Evolutionary conservation across 2,113 vertebrate species (phyloP).

Genomic region (Ctenomys sociabilis): DNA sequence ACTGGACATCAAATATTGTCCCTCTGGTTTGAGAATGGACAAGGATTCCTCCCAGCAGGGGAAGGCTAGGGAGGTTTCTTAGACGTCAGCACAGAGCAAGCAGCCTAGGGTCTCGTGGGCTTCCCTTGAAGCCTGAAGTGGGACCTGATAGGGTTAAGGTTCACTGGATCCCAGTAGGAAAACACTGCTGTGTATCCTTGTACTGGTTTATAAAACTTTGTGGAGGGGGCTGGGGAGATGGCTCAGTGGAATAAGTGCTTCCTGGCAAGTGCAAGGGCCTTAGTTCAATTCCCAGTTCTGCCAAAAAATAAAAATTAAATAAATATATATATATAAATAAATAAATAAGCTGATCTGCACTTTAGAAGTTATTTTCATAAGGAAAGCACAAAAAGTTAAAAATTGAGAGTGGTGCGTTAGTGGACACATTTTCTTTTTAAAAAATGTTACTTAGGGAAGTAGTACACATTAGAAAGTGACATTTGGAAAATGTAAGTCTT

Average conservation of each 20-base stretch:
- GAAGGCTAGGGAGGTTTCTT: neutral
- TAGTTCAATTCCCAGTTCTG: too few relatives aligned
- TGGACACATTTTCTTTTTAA: neutral
- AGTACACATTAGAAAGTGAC: neutral
- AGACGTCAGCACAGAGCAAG: neutral
- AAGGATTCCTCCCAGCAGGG: neutral
- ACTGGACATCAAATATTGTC: neutral
- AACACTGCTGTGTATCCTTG: neutral
- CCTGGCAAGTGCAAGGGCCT: too few relatives aligned
- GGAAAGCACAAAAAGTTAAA: neutral
- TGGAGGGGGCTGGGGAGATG: too few relatives aligned
- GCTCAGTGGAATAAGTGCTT: too few relatives aligned
- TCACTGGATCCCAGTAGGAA: too few relatives aligned
- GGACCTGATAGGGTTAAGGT: too few relatives aligned
- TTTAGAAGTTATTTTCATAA: neutral
- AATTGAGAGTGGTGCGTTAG: neutral
- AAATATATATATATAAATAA: too few relatives aligned
- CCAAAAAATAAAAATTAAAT: too few relatives aligned
- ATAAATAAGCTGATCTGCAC: neutral
- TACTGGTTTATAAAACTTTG: neutral
- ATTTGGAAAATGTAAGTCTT: neutral
- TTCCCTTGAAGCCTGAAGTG: too few relatives aligned
- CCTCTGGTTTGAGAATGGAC: neutral
- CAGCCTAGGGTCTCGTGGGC: neutral
- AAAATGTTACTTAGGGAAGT: too few relatives aligned